phyloP scores from a whole-genome alignment of 2,113 vertebrate genomes.

The Pseudorhombus dupliciocellatus region DNA sequence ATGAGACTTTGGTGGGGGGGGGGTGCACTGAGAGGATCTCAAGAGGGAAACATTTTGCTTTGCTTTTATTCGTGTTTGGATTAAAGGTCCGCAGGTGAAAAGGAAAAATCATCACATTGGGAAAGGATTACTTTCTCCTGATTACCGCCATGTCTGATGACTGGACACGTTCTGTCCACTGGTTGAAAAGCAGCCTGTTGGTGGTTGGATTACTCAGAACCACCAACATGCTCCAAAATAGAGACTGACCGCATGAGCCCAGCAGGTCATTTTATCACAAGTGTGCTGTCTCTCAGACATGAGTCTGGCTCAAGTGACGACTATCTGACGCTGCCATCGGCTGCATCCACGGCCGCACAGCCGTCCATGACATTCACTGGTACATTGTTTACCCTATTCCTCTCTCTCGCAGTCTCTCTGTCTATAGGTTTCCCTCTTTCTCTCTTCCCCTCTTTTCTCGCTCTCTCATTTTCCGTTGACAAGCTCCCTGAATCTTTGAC shows the following conservation, averaged over 20 bases:
- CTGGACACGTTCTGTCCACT: constrained; percentile 65
- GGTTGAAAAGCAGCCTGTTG: constrained; percentile 60
- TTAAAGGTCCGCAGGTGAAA: not conserved
- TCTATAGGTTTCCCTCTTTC: constrained; percentile 64
- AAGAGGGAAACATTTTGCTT: constrained; percentile 15
- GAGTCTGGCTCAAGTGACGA: constrained; percentile 28
- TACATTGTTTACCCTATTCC: constrained; percentile 30
- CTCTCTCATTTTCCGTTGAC: constrained; percentile 79
- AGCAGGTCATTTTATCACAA: constrained; percentile 67
- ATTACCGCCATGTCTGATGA: constrained; percentile 55
- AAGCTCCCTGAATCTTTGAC: constrained; percentile 79
- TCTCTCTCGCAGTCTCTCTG: constrained; percentile 38
- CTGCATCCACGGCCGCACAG: constrained; percentile 36
- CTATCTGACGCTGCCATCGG: constrained; percentile 45
- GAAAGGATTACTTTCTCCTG: constrained; percentile 29
- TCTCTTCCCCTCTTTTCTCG: constrained; percentile 64
- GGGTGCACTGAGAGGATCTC: constrained; percentile 18
- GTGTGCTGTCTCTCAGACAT: constrained; percentile 48
- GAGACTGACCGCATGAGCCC: constrained; percentile 48
- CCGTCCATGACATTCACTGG: constrained; percentile 45
- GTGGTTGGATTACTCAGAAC: constrained; percentile 68
- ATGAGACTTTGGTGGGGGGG: constrained; percentile 20
- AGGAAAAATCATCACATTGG: constrained; percentile 20
- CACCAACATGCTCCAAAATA: constrained; percentile 62
- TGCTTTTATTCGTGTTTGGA: constrained; percentile 18